Conservation (phyloP, 2,113 vertebrate species). For the Pica pica region DNA sequence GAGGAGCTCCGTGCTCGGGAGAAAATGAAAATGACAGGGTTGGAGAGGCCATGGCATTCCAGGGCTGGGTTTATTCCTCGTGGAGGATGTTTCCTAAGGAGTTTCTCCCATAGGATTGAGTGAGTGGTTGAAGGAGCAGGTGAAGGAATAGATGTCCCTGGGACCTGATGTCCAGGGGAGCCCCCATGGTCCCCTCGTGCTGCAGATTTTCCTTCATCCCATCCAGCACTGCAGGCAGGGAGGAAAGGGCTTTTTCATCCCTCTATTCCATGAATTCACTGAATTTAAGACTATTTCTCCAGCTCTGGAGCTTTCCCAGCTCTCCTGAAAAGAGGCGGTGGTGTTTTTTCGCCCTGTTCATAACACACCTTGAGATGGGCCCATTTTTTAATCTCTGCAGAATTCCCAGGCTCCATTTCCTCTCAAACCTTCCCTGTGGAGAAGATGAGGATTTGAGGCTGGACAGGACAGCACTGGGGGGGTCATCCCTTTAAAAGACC, state of each 20-base stretch:
- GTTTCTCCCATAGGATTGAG: background rate
- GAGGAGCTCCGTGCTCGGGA: background rate
- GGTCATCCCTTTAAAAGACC: background rate
- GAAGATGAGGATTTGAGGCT: background rate
- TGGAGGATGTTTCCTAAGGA: background rate
- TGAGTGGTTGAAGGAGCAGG: background rate
- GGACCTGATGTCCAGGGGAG: background rate
- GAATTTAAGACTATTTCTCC: background rate
- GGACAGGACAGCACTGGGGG: too few species aligned
- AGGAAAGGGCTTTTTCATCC: background rate
- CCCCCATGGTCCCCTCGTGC: background rate
- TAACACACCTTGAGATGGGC: background rate
- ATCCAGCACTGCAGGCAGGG: background rate
- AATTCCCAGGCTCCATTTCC: background rate
- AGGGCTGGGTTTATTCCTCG: background rate
- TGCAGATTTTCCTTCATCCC: background rate
- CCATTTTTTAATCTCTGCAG: background rate
- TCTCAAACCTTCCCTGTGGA: background rate
- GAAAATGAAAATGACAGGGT: background rate
- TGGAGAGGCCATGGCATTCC: constrained; percentile 17
- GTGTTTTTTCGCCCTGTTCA: background rate
- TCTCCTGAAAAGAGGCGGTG: background rate
- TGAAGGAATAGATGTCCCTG: background rate
- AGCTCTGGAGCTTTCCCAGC: background rate
- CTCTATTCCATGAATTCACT: background rate